Conservation (phyloP, 1,140 invertebrate species). For the Protaetia brevitarsis region DNA sequence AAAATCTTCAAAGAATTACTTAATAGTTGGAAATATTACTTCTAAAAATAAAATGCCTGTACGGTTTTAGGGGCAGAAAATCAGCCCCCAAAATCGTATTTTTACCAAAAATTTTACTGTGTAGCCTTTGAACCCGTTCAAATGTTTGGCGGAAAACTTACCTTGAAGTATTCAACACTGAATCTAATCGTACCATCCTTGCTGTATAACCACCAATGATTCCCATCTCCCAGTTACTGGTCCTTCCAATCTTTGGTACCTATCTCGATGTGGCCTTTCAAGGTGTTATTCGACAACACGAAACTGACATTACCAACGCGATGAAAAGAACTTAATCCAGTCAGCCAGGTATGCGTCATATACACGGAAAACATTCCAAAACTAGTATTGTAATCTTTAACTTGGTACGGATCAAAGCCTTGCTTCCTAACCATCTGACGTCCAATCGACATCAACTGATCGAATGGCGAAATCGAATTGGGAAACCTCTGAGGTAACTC, state of each 20-base stretch:
- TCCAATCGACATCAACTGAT: conserved; percentile 72
- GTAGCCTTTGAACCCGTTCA: too few species aligned
- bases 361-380: conserved; percentile 65
- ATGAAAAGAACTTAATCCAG: conserved; percentile 75
- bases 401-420: conserved; percentile 69
- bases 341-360: conserved; percentile 72
- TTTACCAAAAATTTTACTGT: too few species aligned
- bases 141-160: too few species aligned
- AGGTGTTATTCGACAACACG: conserved; percentile 67
- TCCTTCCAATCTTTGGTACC: conserved; percentile 78
- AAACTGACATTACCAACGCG: conserved; percentile 74
- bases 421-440: conserved; percentile 67
- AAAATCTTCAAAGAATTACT: too few species aligned
- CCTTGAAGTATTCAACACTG: conserved; percentile 70
- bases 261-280: conserved; percentile 64
- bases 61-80: too few species aligned
- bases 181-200: conserved; percentile 70
- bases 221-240: conserved; percentile 73
- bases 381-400: conserved; percentile 67
- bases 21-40: too few species aligned
- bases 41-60: too few species aligned
- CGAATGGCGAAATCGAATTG: conserved; percentile 80
- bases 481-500: conserved; percentile 70
- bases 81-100: too few species aligned
- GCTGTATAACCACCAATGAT: conserved; percentile 64